Evolutionary conservation across 2,797 vertebrate genomes (phyloP).

Genomic region (Mionectes olivaceus): DNA sequence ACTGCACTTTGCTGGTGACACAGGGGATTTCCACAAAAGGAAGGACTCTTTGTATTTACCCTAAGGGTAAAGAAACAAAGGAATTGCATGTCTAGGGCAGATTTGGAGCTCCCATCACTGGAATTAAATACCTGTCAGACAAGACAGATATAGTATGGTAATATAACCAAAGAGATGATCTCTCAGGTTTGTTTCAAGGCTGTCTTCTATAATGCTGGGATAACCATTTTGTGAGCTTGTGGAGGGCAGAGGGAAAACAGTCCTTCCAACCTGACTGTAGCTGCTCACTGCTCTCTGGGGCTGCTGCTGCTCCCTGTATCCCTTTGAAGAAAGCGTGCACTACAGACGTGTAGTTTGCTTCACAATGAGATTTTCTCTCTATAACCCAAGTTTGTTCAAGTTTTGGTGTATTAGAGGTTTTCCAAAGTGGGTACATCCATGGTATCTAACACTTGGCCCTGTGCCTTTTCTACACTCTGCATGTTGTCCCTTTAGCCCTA

Average conservation of each 20-base stretch:
- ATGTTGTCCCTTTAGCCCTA: neutral
- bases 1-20: neutral
- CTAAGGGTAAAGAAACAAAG: neutral
- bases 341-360: neutral
- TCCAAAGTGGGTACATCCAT: neutral
- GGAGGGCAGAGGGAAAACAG: neutral
- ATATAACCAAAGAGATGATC: neutral
- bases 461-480: neutral
- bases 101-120: neutral
- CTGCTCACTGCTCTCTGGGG: rapidly evolving
- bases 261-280: neutral
- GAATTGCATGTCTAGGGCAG: neutral
- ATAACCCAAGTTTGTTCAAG: neutral
- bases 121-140: neutral
- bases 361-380: neutral
- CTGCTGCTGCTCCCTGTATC: neutral
- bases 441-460: neutral
- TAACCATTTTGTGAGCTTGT: neutral
- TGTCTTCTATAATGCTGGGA: neutral
- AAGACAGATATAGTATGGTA: neutral
- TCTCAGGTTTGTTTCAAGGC: neutral
- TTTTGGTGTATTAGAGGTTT: neutral
- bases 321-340: rapidly evolving
- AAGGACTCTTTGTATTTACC: neutral
- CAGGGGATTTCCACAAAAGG: neutral